Base-by-base conservation (phyloP, 2,888 invertebrate genomes). In the Drosophila nr. fundita region DNA sequence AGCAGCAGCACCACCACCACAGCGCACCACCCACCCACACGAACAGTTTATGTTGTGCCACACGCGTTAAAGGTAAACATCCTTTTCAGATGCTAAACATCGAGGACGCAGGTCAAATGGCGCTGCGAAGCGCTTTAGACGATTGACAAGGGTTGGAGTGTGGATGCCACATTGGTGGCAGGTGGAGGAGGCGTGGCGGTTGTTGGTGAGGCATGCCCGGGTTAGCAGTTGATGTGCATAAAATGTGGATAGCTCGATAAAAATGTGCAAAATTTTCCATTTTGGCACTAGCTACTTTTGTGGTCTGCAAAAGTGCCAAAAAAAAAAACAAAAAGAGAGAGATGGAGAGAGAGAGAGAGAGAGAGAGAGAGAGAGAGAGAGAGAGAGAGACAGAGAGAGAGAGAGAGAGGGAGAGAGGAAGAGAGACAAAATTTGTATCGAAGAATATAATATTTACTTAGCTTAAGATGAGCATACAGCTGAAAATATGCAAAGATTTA, bases 1-100 rank as follows among this genome's bases (percentile, higher is more conserved):
- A 21, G 13, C 4, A 50, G 5, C 50, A 30, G 8, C 27, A 38
- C 18, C 36, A 36, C 15, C 36, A 36, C 18, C 36, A 18, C 18
- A 42, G 38, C 48, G 32, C 66, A 57, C 61, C 36, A 52, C 52
- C 67, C 63, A 70, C 70, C 72, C 75, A 54, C 73, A 53, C 58
- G 27, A 45, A 45, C 49, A 64, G 34, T 30, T 36, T 63, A 55
- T 76, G 78, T 81, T 73, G 78, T 73, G 80, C 40, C 75, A 74
- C 79, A 87, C 88, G 85, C 85, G 88, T 74, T 83, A 86, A 89
- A 91, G 91, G 91, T 89, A 91, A 91, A 91, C 90, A 91, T 87
- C 91, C 91, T 87, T 91, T 88, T 88, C 78, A 83, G 85, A 79
- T 65, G 77, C 78, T 59, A 78, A 80, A 62, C 67, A 80, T 64